Evolutionary conservation across 2,113 vertebrate genomes (phyloP), one percentile per base, ranked within the genome.

Genomic region (Trematomus loennbergii): DNA sequence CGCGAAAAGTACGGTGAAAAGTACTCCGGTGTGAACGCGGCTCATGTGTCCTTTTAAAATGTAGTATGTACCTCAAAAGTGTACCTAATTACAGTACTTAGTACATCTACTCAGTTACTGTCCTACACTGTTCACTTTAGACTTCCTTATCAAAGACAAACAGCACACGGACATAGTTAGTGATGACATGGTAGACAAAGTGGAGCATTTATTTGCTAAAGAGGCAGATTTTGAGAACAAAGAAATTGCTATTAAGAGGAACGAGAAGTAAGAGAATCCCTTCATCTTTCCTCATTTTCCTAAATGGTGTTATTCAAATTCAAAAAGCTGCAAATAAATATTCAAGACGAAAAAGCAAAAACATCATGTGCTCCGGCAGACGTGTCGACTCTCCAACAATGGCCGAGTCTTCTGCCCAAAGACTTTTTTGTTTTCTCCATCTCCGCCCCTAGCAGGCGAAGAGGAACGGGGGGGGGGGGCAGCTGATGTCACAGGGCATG

Each of bases 401-500:
- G 73, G 57, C 62, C 55, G 4, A 2, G 1, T 61, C 57, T 53
- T 53, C 22, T 12, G 33, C 22, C 40, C 72, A 82, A 77, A 54
- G 12, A 17, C 53, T 58, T 76, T 79, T 82, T 77, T 80, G 63
- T 85, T 73, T 58, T 40, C 25, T 6, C 46, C 62, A 0, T 83
- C 60, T 66, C 68, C 8, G 22, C 2, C 67, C 20, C 63, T 25
- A 12, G 29, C 45, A 64, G 8, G 33, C 67, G 0, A 52, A 48
- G n/a, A 65, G 40, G 20, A 6, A n/a, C 57, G 49, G 5, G 50
- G 6, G 7, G 36, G 36, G 36, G 36, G 36, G 36, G 36, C 7
- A 1, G 5, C 1, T 7, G 45, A 72, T 9, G 67, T 65, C 72
- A 65, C 36, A 45, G 55, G 54, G 6, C 3, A 1, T 10, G 18